These are phyloP conservation scores for Cercopithecus petaurista DNA, from an alignment of 2,797 vertebrate genomes.

Conservation along the genomic window DNA sequence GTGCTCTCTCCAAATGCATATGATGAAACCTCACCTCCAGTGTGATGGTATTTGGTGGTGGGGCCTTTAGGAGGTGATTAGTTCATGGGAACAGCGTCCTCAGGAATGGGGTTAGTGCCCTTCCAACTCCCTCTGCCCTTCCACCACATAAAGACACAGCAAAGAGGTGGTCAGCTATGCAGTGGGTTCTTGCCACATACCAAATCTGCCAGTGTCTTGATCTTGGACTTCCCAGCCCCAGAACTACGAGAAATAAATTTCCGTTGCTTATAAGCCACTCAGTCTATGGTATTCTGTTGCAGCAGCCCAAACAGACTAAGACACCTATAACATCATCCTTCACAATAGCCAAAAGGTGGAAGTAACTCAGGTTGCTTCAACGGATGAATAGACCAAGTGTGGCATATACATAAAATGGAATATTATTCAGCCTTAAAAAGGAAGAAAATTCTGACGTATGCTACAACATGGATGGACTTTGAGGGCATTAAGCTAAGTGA, in stretches of 20 bases:
- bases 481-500: neutral
- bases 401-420: neutral
- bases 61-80: neutral
- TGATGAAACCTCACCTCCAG: neutral
- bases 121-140: neutral
- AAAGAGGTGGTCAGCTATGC: neutral
- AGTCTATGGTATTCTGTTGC: neutral
- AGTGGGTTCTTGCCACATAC: neutral
- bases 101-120: neutral
- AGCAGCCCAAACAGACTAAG: neutral
- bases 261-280: neutral
- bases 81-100: neutral
- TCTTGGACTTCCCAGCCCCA: neutral
- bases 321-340: neutral
- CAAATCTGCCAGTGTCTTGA: neutral
- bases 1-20: no score
- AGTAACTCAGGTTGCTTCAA: neutral
- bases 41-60: neutral
- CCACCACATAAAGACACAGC: neutral
- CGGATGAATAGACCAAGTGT: neutral
- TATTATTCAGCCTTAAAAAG: neutral
- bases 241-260: neutral
- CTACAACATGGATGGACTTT: no score
- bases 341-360: neutral
- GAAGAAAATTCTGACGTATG: neutral